Conservation (phyloP, 2,888 invertebrate species). For the Brachynemurus nebulosus region DNA sequence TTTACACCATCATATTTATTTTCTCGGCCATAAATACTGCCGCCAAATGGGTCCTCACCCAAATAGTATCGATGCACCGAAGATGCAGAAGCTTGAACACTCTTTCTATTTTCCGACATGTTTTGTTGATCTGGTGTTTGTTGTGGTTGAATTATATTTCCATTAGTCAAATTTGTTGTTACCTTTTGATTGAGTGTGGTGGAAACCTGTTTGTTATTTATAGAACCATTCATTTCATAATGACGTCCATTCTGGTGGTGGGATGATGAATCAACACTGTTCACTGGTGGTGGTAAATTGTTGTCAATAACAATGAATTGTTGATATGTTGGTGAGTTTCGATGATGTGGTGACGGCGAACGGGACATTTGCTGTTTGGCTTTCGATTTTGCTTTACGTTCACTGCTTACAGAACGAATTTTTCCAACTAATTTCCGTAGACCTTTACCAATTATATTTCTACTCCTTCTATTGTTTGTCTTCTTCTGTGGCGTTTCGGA, state of each 20-base stretch:
- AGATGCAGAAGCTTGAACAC: slow-evolving; percentile 25
- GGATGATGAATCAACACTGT: not conserved
- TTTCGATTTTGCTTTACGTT: slow-evolving; percentile 47
- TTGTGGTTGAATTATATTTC: slow-evolving; percentile 34
- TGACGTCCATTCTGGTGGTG: slow-evolving; percentile 9
- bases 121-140: slow-evolving; percentile 11
- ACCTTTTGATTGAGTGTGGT: slow-evolving; percentile 25
- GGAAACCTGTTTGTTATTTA: slow-evolving; percentile 17
- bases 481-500: slow-evolving; percentile 9
- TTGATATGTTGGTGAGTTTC: slow-evolving; percentile 32
- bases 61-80: slow-evolving; percentile 69
- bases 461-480: slow-evolving; percentile 15
- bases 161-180: slow-evolving; percentile 29
- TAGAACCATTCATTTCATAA: slow-evolving; percentile 10
- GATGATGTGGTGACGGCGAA: slow-evolving; percentile 38
- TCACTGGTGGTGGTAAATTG: slow-evolving; percentile 27
- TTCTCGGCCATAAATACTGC: slow-evolving; percentile 70
- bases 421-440: slow-evolving; percentile 71
- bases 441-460: slow-evolving; percentile 51
- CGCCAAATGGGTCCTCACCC: slow-evolving; percentile 75
- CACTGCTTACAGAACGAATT: slow-evolving; percentile 59
- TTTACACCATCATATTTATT: slow-evolving; percentile 64
- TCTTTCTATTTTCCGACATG: slow-evolving; percentile 16
- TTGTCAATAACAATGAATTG: slow-evolving; percentile 40
- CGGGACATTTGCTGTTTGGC: slow-evolving; percentile 36